A percentile compares a stretch with the other conserved stretches of the same genome.
Conservation (phyloP, 2,888 invertebrate species). For the Noctua fimbriata region DNA sequence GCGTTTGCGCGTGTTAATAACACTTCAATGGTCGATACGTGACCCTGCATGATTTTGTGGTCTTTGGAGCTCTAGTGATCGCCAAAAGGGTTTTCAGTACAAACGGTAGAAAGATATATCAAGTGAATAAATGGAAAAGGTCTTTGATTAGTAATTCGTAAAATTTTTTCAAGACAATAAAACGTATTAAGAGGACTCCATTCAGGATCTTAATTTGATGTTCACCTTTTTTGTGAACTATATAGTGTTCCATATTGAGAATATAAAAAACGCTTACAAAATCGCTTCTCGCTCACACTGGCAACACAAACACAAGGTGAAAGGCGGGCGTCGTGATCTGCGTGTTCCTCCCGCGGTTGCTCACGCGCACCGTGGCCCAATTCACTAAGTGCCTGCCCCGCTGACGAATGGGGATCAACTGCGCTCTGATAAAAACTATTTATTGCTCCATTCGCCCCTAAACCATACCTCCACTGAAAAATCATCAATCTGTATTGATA, state of each 20-base stretch:
- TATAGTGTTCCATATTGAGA: background rate
- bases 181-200: background rate
- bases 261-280: conserved; percentile 22
- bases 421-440: conserved; percentile 73
- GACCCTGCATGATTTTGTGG: conserved; percentile 65
- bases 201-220: background rate
- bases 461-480: conserved; percentile 62
- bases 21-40: conserved; percentile 67
- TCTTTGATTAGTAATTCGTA: background rate
- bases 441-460: conserved; percentile 70
- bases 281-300: conserved; percentile 47
- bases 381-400: conserved; percentile 80
- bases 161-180: background rate
- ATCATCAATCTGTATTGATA: conserved; percentile 72
- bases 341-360: conserved; percentile 71
- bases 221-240: background rate
- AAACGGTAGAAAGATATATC: background rate
- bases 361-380: conserved; percentile 76
- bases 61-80: conserved; percentile 23
- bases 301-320: conserved; percentile 73
- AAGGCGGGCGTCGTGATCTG: conserved; percentile 74
- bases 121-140: background rate
- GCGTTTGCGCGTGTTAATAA: conserved; percentile 65
- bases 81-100: conserved; percentile 11
- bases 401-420: conserved; percentile 82